A percentile compares a stretch with the other conserved stretches of the same genome.
Evolutionary conservation across 2,113 vertebrate species (phyloP).

Genomic region (Eretmochelys imbricata): DNA sequence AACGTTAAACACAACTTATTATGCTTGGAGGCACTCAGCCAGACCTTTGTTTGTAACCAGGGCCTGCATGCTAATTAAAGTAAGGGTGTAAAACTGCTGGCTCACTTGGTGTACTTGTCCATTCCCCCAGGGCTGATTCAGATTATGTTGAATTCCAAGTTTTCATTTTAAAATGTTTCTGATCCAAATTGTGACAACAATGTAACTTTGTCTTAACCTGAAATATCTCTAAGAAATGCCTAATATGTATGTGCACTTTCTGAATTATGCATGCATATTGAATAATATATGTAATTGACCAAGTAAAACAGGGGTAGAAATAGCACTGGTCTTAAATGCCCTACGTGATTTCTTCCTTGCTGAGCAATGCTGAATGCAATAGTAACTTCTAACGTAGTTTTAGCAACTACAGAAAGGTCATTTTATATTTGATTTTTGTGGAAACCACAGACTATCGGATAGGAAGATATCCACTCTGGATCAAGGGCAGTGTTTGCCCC

Average conservation of each 20-base stretch:
- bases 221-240: neutral
- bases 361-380: neutral
- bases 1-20: neutral
- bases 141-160: neutral
- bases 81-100: neutral
- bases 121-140: neutral
- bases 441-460: too few species aligned
- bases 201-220: neutral
- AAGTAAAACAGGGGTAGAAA: neutral
- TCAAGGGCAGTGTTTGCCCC: too few species aligned
- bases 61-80: neutral
- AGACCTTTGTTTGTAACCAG: fast-evolving
- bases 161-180: neutral
- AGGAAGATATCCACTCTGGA: neutral
- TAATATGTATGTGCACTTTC: neutral
- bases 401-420: neutral
- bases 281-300: neutral
- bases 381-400: neutral
- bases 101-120: neutral
- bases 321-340: neutral
- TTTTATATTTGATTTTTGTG: neutral
- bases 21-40: too few species aligned
- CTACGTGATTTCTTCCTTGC: neutral
- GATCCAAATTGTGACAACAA: too few species aligned
- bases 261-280: neutral